A percentile compares a stretch with the other conserved stretches of the same genome.
Conservation (phyloP, 2,888 invertebrate genomes). For the Oeneis ivallda region DNA sequence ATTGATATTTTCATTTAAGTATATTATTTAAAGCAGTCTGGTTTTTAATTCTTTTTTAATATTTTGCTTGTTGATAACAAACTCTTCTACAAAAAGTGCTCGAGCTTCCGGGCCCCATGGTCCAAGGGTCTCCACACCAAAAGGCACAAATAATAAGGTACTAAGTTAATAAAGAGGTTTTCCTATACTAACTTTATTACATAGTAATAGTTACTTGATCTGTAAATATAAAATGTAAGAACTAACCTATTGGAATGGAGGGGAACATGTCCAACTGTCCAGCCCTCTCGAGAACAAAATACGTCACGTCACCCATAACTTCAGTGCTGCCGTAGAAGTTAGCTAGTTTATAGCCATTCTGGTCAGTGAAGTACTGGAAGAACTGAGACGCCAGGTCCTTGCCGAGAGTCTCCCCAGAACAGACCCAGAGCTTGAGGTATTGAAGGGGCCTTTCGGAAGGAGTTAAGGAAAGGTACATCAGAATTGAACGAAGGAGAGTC, state of each 20-base stretch:
- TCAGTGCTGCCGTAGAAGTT: conserved; percentile 97
- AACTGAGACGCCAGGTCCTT: conserved; percentile 87
- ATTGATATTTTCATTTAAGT: too few relatives aligned
- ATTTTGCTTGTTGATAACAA: too few relatives aligned
- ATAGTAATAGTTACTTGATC: too few relatives aligned
- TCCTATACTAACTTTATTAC: too few relatives aligned
- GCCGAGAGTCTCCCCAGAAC: conserved; percentile 92
- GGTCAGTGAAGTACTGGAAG: conserved; percentile 86
- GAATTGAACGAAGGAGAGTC: conserved; percentile 88
- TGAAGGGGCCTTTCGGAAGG: conserved; percentile 80
- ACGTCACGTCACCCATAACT: conserved; percentile 95
- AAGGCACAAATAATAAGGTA: too few relatives aligned
- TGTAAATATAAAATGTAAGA: background rate
- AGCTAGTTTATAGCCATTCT: conserved; percentile 84
- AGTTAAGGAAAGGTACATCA: conserved; percentile 86
- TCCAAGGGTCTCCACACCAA: too few relatives aligned
- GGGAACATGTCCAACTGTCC: conserved; percentile 83
- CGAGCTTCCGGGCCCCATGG: too few relatives aligned
- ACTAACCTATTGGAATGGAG: conserved; percentile 91
- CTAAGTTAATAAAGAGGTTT: too few relatives aligned
- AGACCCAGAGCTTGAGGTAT: conserved; percentile 89
- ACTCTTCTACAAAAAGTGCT: too few relatives aligned
- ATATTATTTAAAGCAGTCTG: too few relatives aligned
- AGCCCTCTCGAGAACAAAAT: conserved; percentile 83
- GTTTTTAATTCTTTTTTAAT: too few relatives aligned